Evolutionary conservation across 2,888 invertebrate genomes (phyloP).

Genomic region (Zaprionus lineosus): DNA sequence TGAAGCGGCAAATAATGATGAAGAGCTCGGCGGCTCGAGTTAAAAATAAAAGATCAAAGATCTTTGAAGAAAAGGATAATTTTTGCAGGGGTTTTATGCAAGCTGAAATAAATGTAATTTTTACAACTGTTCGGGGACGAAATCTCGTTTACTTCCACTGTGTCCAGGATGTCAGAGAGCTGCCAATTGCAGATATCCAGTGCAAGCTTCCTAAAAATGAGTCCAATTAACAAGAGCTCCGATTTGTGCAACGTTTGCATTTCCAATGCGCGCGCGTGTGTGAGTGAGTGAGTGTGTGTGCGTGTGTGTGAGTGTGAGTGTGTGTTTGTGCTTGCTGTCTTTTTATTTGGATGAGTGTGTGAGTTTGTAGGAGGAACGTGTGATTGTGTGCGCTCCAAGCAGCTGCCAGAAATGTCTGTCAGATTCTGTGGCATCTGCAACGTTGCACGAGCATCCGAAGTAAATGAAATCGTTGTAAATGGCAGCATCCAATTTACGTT

Average conservation of each 20-base stretch:
- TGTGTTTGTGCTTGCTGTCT: no score
- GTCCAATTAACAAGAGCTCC: constrained; percentile 73
- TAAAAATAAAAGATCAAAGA: no score
- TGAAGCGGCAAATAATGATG: not conserved
- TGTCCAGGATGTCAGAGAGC: constrained; percentile 51
- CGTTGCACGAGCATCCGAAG: constrained; percentile 41
- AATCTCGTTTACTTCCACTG: constrained; percentile 20
- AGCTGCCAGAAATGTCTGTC: constrained; percentile 65
- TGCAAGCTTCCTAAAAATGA: constrained; percentile 69
- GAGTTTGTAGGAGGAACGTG: not conserved
- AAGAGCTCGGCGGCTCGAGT: no score
- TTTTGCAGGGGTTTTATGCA: no score
- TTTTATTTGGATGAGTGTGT: not conserved
- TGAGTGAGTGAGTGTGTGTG: not conserved
- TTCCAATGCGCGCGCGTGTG: constrained; percentile 11
- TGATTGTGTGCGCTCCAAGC: constrained; percentile 21
- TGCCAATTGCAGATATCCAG: constrained; percentile 65
- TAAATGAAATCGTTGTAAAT: constrained; percentile 75
- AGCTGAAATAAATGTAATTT: no score
- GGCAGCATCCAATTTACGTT: constrained; percentile 80
- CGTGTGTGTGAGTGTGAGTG: constrained; percentile 12
- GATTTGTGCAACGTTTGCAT: constrained; percentile 75
- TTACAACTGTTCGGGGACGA: constrained; percentile 6
- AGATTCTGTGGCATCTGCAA: constrained; percentile 42
- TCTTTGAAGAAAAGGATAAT: no score